These are phyloP conservation scores for Isoperla grammatica DNA, from an alignment of 2,888 invertebrate species.

Conservation along the genomic window DNA sequence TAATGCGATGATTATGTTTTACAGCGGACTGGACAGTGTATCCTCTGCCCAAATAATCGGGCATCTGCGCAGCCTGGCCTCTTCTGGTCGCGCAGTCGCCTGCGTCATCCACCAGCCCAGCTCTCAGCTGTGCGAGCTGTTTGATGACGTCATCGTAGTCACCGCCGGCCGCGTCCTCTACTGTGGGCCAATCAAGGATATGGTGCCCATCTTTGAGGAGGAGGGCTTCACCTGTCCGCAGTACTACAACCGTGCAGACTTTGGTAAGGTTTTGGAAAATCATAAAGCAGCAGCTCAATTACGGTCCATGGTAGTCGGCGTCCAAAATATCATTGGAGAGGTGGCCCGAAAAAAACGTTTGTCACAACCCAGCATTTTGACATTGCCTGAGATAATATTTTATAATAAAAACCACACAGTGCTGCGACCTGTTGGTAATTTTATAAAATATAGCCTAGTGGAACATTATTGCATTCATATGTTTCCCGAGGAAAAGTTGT, in stretches of 20 bases:
- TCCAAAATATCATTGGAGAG: not conserved
- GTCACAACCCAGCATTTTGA: too few relatives aligned
- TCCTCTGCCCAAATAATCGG: constrained; percentile 62
- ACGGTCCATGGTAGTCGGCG: too few relatives aligned
- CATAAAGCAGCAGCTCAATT: too few relatives aligned
- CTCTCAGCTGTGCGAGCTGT: constrained; percentile 64
- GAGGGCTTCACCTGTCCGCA: constrained; percentile 63
- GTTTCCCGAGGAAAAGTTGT: too few relatives aligned
- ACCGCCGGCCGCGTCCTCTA: constrained; percentile 63
- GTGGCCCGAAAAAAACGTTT: not conserved
- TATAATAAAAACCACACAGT: too few relatives aligned
- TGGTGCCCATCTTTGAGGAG: constrained; percentile 54
- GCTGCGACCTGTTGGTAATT: too few relatives aligned
- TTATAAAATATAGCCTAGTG: too few relatives aligned
- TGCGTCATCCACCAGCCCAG: constrained; percentile 79
- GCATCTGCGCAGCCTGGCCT: constrained; percentile 57
- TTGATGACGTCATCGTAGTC: constrained; percentile 66
- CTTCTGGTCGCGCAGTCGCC: constrained; percentile 61
- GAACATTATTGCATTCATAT: too few relatives aligned
- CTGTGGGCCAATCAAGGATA: constrained; percentile 55
- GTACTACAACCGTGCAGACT: constrained; percentile 76
- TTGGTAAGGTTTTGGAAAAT: constrained; percentile 46
- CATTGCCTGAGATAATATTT: too few relatives aligned
- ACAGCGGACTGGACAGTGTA: constrained; percentile 56
- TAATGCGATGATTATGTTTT: too few relatives aligned